Percentiles rank a stretch among this genome's conserved stretches.
These are phyloP conservation scores for Archips xylosteana DNA, from an alignment of 2,888 invertebrate species.

Conservation along the genomic window DNA sequence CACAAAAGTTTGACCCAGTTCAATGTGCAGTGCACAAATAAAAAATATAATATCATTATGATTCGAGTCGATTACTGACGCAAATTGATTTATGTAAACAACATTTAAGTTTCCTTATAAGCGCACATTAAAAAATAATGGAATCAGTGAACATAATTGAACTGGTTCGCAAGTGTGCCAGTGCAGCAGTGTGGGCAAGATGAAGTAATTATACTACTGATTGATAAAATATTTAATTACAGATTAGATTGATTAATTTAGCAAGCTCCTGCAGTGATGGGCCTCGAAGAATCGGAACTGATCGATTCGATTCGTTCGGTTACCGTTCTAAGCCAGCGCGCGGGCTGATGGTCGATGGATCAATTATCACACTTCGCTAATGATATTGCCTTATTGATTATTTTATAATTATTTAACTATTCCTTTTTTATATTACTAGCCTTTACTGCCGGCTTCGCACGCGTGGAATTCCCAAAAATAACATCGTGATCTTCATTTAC, in stretches of 20 bases:
- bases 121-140: slow-evolving; percentile 14
- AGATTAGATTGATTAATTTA: slow-evolving; percentile 14
- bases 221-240: slow-evolving; percentile 31
- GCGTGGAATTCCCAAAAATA: no score
- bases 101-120: slow-evolving; percentile 7
- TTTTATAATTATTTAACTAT: neutral
- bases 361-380: slow-evolving; percentile 4
- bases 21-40: neutral
- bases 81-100: slow-evolving; percentile 3
- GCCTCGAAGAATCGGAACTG: neutral
- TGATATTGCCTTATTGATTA: neutral
- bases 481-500: no score
- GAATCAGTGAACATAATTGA: slow-evolving; percentile 31
- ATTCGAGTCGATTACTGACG: neutral
- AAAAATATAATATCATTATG: neutral
- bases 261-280: neutral
- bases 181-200: neutral
- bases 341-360: neutral
- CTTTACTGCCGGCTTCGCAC: no score
- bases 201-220: slow-evolving; percentile 18
- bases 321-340: neutral
- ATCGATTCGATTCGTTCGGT: slow-evolving; percentile 8
- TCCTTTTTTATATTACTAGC: no score
- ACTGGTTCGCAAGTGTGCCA: slow-evolving; percentile 28
- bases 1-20: neutral